A percentile compares a stretch with the other conserved stretches of the same genome.
Evolutionary conservation across 2,888 invertebrate species (phyloP).

Genomic region (Chrysopilus asiliformis): DNA sequence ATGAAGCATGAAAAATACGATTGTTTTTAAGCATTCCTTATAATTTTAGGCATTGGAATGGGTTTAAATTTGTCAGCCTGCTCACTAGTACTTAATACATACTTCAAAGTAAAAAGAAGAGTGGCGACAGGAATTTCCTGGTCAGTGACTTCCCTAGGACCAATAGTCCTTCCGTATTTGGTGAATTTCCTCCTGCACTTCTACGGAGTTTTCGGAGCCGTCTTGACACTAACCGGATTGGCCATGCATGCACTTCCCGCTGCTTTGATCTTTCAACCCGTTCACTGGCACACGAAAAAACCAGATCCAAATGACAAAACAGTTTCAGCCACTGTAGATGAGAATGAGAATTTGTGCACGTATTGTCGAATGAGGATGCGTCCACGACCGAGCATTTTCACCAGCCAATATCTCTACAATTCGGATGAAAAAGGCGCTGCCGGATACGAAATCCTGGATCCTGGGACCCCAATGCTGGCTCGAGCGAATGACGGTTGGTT

Average conservation of each 20-base stretch:
- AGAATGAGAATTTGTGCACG: too few relatives aligned
- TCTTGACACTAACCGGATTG: constrained; percentile 47
- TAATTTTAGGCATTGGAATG: constrained; percentile 45
- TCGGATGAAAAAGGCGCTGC: constrained; percentile 24
- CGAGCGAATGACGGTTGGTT: constrained; percentile 41
- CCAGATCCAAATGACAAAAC: neutral
- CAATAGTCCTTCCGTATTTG: constrained; percentile 52
- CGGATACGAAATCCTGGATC: too few relatives aligned
- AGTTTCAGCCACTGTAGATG: too few relatives aligned
- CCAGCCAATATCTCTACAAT: too few relatives aligned
- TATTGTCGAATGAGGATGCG: too few relatives aligned
- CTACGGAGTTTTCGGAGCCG: constrained; percentile 48
- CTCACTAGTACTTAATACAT: constrained; percentile 51
- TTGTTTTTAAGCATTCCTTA: neutral
- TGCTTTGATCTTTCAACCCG: constrained; percentile 50
- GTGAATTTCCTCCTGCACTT: constrained; percentile 43
- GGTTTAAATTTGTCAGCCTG: constrained; percentile 49
- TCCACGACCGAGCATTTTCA: too few relatives aligned
- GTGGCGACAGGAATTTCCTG: constrained; percentile 51
- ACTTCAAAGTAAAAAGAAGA: constrained; percentile 49
- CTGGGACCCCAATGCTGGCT: constrained; percentile 54
- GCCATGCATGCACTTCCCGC: constrained; percentile 48
- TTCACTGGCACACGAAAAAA: constrained; percentile 45
- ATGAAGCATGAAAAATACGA: too few relatives aligned
- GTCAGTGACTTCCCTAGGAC: constrained; percentile 52